Base-by-base conservation (phyloP, 2,113 vertebrate genomes). In the Megaleporinus macrocephalus region DNA sequence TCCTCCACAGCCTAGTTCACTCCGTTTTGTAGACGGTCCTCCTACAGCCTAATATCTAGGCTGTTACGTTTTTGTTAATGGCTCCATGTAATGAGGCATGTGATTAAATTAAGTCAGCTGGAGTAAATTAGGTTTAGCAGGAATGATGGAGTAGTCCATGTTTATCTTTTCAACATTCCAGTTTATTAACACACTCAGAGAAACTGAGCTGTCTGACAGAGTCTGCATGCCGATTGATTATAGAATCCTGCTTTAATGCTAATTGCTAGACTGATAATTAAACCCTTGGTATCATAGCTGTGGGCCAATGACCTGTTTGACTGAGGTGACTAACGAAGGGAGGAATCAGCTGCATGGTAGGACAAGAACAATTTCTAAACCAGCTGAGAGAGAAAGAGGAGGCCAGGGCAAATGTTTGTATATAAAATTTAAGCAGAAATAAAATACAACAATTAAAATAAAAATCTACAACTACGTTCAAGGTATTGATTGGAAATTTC, bases 241-340 rank as follows among this genome's bases (percentile, higher is more conserved):
- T 70, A 24, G 66, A 70, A 44, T 65, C 53, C 20, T 20, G 22
- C 22, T 65, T 51, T 51, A 73, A 63, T 73, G 70, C 29, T 73
- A 47, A 73, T 80, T 33, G 20, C 18, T 51, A 24, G 10, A 73
- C 9, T 80, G 33, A 79, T 55, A 30, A 57, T 79, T 27, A 44
- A 55, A 10, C 77, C 53, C 18, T 51, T 33, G 26, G 55, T 30
- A 44, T 70, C 20, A 2, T 44, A 24, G 33, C 30, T 33, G 18
- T 36, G 29, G 33, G 4, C 41, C 20, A 14, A 68, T 36, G 26
- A 24, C 55, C 12, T 57, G 22, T 41, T 53, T 44, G 36, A 26
- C 65, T 61, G 73, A 76, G 44, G 29, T 47, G 22, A 71, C 26
- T 62, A 30, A 18, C n/a, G 36, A 41, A 27, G 41, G 1, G 7